Conservation (phyloP, 2,113 vertebrate species). For the Tupaia tana region DNA sequence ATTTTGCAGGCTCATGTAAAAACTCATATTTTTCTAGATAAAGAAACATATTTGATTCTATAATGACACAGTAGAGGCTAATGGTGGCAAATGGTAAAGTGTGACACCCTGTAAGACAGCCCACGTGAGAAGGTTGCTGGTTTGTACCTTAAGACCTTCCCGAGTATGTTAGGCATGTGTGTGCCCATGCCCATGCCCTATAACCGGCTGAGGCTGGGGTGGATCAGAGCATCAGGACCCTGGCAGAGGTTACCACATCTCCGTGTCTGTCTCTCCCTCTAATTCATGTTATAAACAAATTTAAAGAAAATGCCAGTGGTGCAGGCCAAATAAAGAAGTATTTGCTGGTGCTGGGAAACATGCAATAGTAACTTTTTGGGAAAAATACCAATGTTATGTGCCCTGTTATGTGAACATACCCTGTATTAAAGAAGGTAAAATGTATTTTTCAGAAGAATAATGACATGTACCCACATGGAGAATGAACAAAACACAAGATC, state of each 20-base stretch:
- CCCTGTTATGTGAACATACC: neutral
- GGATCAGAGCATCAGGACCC: no score
- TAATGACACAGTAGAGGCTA: neutral
- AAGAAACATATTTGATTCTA: neutral
- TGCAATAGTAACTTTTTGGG: neutral
- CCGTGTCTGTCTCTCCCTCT: no score
- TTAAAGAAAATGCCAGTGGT: neutral
- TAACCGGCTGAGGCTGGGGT: no score
- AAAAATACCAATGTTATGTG: neutral
- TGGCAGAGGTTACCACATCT: no score
- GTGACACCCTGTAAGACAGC: no score
- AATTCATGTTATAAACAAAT: no score
- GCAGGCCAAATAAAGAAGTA: neutral
- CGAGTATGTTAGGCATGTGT: no score
- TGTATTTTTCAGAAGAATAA: conserved; percentile 3
- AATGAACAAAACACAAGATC: conserved; percentile 17
- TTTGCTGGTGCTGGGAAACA: neutral
- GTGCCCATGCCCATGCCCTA: no score
- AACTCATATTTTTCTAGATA: conserved; percentile 13
- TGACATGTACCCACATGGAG: neutral
- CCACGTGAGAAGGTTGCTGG: no score
- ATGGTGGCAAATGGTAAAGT: neutral
- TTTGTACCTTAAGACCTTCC: no score
- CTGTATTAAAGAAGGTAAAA: neutral
- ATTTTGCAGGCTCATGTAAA: neutral